Percentiles rank a stretch among this genome's conserved stretches.
These are phyloP conservation scores for Trisateles emortualis DNA, from an alignment of 2,888 invertebrate genomes.

Conservation along the genomic window DNA sequence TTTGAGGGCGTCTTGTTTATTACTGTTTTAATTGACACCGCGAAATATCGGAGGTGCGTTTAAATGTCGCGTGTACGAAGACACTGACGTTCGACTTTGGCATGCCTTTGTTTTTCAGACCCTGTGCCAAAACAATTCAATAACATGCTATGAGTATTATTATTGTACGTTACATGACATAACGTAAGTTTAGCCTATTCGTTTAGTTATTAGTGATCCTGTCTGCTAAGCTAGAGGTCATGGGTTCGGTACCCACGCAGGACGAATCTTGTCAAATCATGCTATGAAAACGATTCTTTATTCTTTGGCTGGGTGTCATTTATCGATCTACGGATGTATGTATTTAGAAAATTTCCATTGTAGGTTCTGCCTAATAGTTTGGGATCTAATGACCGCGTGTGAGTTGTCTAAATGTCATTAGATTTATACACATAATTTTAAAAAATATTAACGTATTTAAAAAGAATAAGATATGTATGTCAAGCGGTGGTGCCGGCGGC, in stretches of 20 bases:
- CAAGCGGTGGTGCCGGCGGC: background rate
- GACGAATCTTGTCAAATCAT: no score
- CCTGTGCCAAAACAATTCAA: slow-evolving; percentile 13
- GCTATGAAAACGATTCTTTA: no score
- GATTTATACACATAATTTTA: background rate
- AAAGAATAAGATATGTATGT: background rate
- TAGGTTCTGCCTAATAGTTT: no score
- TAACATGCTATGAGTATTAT: background rate
- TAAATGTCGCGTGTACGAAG: slow-evolving; percentile 22
- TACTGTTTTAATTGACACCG: slow-evolving; percentile 75
- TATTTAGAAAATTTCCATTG: no score
- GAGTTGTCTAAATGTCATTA: no score
- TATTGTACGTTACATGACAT: slow-evolving; percentile 5
- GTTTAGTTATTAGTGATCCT: no score
- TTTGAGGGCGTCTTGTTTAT: slow-evolving; percentile 67
- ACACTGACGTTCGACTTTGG: slow-evolving; percentile 33
- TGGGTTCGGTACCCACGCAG: no score
- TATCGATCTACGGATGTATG: no score
- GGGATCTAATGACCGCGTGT: no score
- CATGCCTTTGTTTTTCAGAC: slow-evolving; percentile 32
- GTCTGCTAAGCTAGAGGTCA: no score
- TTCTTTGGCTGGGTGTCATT: no score
- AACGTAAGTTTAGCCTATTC: no score
- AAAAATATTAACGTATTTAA: background rate
- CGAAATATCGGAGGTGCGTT: slow-evolving; percentile 37